Base-by-base conservation (phyloP, 2,888 invertebrate genomes). In the Metopia argyrocephala region DNA sequence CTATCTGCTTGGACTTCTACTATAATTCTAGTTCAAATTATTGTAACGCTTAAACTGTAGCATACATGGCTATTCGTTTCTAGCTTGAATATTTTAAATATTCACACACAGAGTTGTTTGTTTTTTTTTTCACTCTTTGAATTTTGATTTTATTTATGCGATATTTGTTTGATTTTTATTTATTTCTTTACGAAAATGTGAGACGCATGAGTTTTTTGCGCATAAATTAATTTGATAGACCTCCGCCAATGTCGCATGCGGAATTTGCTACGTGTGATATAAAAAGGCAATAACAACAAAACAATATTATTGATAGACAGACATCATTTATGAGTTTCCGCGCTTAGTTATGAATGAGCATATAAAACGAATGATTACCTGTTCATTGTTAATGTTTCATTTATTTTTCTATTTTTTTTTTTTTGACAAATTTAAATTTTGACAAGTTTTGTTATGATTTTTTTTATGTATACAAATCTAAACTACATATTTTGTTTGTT, bases 221-320 rank as follows among this genome's bases (percentile, higher is more conserved):
- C 28, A 75, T 62, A 62, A 68, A 68, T 76, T 54, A 45, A 68
- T 54, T 76, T 61, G 61, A 61, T 46, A 68, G 68, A 52, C 45
- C 66, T 52, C 23, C 27, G 68, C 48, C 68, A 76, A 76, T 68
- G 68, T 48, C 75, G 23, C 59, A 57, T 50, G 38, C 50, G 23
- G 50, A 50, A 59, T 66, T 65, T 38, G 25, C 52, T 61, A 68
- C 21, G 23, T 75, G 28, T 61, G n/a, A 18, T 46, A 31, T 28
- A 25, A 45, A n/a, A 20, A 7, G 20, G 15, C 38, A 73, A 64
- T 38, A 61, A 52, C 5, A 48, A 23, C 5, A n/a, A 9, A 54
- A 68, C 48, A 28, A 50, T 25, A 57, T 21, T 38, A 50, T 12
- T 20, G 57, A 56, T 6, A 56, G 9, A 28, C 25, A 57, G 15